These are phyloP conservation scores for Desmodus rotundus DNA, from an alignment of 2,113 vertebrate genomes.

Conservation along the genomic window DNA sequence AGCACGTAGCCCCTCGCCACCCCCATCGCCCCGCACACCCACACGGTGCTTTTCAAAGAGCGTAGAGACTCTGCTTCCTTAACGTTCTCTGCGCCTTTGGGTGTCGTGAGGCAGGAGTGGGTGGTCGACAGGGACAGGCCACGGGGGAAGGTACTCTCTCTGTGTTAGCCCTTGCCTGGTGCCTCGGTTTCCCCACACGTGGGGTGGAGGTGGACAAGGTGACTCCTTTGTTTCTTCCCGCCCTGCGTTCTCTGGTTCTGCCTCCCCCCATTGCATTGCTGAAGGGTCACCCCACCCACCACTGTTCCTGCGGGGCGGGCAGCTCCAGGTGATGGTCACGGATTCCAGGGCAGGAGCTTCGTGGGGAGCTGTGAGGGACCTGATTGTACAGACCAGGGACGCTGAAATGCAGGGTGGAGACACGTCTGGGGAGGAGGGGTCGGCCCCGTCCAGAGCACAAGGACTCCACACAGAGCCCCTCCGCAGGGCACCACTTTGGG, in stretches of 20 bases:
- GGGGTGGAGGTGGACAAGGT: not conserved
- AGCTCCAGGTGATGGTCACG: accelerated
- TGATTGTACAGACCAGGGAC: not conserved
- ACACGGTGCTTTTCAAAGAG: not conserved
- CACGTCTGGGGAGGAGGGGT: accelerated
- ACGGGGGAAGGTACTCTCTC: accelerated
- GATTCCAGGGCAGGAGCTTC: not conserved
- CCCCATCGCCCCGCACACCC: not conserved
- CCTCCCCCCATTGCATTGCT: not conserved
- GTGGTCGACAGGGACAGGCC: accelerated
- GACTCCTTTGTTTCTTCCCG: not conserved
- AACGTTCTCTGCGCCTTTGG: not conserved
- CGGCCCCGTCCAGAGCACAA: not conserved
- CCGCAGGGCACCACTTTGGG: accelerated
- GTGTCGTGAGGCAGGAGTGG: not conserved
- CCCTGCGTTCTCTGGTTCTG: not conserved
- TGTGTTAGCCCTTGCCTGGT: accelerated
- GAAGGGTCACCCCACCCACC: accelerated
- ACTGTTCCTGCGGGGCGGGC: not conserved
- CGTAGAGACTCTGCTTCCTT: not conserved
- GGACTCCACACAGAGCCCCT: not conserved
- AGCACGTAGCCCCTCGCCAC: not conserved
- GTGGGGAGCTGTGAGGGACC: not conserved
- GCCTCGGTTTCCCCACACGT: not conserved
- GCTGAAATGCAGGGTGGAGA: not conserved